Base-by-base conservation (phyloP, 2,113 vertebrate species). In the Stercorarius parasiticus region DNA sequence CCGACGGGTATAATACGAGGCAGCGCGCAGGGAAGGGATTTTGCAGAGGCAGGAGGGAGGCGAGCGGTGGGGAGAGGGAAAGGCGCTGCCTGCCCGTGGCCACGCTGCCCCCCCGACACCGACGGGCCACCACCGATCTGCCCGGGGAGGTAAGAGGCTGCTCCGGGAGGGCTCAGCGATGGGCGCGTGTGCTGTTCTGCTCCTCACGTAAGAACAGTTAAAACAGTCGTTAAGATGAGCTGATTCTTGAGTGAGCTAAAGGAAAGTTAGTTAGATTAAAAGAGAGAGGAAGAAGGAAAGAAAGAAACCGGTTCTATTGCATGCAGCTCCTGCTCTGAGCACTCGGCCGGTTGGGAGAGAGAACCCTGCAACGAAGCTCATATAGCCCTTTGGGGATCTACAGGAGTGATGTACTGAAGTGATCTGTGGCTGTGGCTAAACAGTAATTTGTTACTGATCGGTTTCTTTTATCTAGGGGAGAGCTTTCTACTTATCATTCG, bases 81-180 rank as follows among this genome's bases (percentile, higher is more conserved):
- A 82, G 70, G 78, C 9, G 5, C 81, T 78, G 72, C 87, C 30
- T 1, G 26, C 42, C 66, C 0, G 56, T 40, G 69, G 43, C 81
- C 80, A 74, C 77, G 2, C 72, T n/a, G 73, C 67, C 59, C 81
- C 9, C 38, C 78, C 23, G 82, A n/a, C 86, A 52, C 71, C 5
- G 2, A 77, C 23, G 1, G 74, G 66, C 47, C 49, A 45, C 38
- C 1, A 0, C 2, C 0, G 70, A 93, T 30, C 76, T 34, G 78
- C 52, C 59, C 4, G 0, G 47, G 53, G 27, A 96, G 96, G 96
- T 96, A 97, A 96, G 96, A 11, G 15, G 67, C 70, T 82, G 27
- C 74, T 53, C 76, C 6, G 89, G 84, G 87, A 79, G 91, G 78
- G 95, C 91, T 89, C 52, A 36, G 86, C 1, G 2, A 27, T 0